These are phyloP conservation scores for Dipodomys spectabilis DNA, from an alignment of 2,113 vertebrate species.

Conservation along the genomic window DNA sequence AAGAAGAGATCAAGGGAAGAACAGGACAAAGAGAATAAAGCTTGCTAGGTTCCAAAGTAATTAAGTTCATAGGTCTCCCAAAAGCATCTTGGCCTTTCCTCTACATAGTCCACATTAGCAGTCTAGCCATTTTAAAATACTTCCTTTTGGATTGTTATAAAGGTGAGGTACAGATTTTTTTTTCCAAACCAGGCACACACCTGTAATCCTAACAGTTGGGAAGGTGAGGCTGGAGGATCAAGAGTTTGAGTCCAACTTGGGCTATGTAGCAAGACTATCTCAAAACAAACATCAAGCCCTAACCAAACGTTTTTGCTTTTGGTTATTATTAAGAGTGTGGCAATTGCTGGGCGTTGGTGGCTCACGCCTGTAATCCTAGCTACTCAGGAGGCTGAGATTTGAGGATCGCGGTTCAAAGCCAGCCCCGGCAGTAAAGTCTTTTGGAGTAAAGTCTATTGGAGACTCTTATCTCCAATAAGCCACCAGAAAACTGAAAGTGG, in stretches of 20 bases:
- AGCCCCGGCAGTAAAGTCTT: too few species aligned
- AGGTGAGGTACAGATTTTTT: too few species aligned
- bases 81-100: neutral
- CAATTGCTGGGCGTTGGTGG: too few species aligned
- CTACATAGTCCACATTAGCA: neutral
- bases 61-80: neutral
- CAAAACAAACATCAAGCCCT: neutral
- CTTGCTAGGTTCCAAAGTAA: neutral
- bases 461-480: too few species aligned
- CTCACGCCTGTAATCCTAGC: too few species aligned
- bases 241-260: neutral
- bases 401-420: too few species aligned
- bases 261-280: neutral
- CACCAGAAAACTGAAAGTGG: too few species aligned
- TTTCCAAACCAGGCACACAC: too few species aligned
- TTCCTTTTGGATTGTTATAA: too few species aligned
- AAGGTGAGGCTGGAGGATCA: neutral
- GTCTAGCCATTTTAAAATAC: neutral
- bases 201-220: too few species aligned
- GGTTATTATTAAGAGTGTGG: neutral
- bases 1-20: constrained; percentile 5
- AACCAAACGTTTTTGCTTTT: neutral
- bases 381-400: too few species aligned
- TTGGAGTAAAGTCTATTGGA: too few species aligned
- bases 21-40: neutral